Evolutionary conservation across 2,888 invertebrate species (phyloP), one percentile per base, ranked within the genome.

Genomic region (Lutraria lutraria): DNA sequence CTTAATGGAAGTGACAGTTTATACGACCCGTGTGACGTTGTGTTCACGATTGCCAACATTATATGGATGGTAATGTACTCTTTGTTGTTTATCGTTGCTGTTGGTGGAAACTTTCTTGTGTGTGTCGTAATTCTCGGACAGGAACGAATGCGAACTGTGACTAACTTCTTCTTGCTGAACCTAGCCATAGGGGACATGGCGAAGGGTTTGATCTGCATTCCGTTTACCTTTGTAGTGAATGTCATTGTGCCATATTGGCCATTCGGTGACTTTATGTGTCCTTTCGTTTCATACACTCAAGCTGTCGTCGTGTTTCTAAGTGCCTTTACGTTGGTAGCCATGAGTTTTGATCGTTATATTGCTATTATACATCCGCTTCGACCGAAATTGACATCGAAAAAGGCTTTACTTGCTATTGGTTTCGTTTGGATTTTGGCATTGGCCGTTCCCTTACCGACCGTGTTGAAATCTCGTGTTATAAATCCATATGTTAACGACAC

Each of bases 331-430:
- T 96, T 99, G 94, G 98, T 99, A 54, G 99, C 98, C 72, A 98
- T 99, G 96, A 98, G 98, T 93, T 97, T 98, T 87, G 99, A 99
- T 97, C 97, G 99, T n/a, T 99, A 98, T 96, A 98, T 98, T 96
- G 98, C 98, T 84, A 99, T 99, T 89, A 98, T 99, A 97, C 98
- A 98, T 97, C 99, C 99, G 0, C 96, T 99, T 86, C 97, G 98
- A 93, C 98, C 98, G 0, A 97, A 98, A 72, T 97, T 99, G 95
- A 98, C 98, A 56, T 98, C 98, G 95, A 97, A 97, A 79, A 97
- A 97, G 15, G 98, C 98, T 0, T 97, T 98, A 89, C 95, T 97
- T 88, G 97, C 98, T 79, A 98, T 98, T 60, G 97, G 97, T 0
- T 96, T 97, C 0, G 98, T 98, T 0, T 98, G 98, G 98, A 93